A percentile compares a stretch with the other conserved stretches of the same genome.
phyloP scores from a whole-genome alignment of 2,797 vertebrate species.

The Arnoldichthys spilopterus region DNA sequence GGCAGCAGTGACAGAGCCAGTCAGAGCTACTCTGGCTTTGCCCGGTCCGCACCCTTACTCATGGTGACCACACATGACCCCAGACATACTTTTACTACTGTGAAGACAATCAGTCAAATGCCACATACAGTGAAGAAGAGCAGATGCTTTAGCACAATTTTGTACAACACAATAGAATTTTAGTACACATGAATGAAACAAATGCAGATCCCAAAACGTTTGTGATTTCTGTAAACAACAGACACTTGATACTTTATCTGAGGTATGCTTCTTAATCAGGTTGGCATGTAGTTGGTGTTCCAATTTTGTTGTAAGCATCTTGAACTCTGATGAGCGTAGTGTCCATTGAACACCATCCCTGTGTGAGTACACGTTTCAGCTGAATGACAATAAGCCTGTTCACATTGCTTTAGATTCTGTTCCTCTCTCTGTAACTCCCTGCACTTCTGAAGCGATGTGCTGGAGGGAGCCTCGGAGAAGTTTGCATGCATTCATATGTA shows the following conservation, averaged over 20 bases:
- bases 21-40: constrained; percentile 17
- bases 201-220: background rate
- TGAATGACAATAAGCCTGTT: constrained; percentile 34
- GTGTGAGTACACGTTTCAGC: constrained; percentile 10
- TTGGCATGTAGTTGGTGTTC: background rate
- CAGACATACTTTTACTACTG: background rate
- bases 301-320: background rate
- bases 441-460: constrained; percentile 4
- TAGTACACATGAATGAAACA: background rate
- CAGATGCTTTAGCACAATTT: constrained; percentile 5
- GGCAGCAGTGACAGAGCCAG: background rate
- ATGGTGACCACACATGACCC: constrained; percentile 6
- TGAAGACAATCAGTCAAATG: background rate
- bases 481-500: constrained; percentile 49
- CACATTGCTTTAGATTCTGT: constrained; percentile 19
- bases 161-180: too few species aligned
- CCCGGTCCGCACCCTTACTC: constrained; percentile 6
- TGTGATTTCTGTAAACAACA: background rate
- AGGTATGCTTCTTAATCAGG: background rate
- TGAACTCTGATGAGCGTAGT: background rate
- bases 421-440: constrained; percentile 11
- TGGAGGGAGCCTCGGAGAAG: constrained; percentile 3
- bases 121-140: background rate
- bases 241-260: background rate
- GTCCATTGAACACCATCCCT: background rate